These are phyloP conservation scores for Dasyurus viverrinus DNA, from an alignment of 2,113 vertebrate genomes.

Conservation along the genomic window DNA sequence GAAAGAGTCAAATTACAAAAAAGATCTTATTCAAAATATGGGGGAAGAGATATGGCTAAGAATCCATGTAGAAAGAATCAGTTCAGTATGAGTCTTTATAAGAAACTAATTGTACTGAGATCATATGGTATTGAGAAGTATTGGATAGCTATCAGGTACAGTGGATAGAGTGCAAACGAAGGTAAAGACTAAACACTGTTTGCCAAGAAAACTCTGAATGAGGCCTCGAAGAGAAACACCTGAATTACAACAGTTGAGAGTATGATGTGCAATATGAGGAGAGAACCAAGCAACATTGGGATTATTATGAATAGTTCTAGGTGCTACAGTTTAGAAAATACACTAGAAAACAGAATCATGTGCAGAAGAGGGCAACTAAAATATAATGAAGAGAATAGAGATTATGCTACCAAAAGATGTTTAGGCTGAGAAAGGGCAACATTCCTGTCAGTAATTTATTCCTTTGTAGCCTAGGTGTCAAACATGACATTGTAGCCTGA, in stretches of 20 bases:
- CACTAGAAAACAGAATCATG: neutral
- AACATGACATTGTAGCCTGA: neutral
- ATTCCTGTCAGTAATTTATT: neutral
- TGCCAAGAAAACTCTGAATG: neutral
- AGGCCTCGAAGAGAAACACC: neutral
- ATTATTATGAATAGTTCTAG: no score
- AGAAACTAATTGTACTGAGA: neutral
- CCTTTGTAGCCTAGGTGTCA: neutral
- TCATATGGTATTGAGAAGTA: neutral
- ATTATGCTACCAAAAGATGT: neutral
- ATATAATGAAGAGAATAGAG: neutral
- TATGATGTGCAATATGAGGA: neutral
- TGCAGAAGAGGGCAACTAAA: neutral
- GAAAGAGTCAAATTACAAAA: neutral
- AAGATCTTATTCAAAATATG: neutral
- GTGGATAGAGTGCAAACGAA: neutral
- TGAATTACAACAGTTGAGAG: neutral
- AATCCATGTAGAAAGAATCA: neutral
- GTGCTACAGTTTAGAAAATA: neutral
- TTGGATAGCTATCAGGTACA: neutral
- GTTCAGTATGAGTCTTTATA: neutral
- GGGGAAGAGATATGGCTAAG: neutral
- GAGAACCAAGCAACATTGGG: neutral
- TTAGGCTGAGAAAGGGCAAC: neutral
- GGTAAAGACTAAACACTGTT: no score